phyloP scores from a whole-genome alignment of 2,797 vertebrate genomes.

The Anas bernieri region DNA sequence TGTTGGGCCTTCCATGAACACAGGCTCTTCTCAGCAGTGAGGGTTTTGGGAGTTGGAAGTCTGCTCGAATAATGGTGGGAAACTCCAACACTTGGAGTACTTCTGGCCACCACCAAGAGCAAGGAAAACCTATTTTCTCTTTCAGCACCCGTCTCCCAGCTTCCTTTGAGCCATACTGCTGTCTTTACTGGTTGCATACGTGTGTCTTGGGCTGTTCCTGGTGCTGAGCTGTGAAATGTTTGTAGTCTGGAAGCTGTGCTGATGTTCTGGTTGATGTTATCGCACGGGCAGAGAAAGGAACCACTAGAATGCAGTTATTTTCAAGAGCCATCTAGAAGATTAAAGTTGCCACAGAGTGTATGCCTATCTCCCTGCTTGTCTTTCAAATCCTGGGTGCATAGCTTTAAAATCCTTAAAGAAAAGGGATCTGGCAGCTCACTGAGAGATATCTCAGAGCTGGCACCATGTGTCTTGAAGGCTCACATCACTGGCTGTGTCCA shows the following conservation, averaged over 20 bases:
- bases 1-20: background rate
- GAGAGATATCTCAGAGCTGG: background rate
- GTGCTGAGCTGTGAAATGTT: background rate
- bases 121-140: background rate
- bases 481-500: background rate
- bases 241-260: background rate
- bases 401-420: conserved; percentile 43
- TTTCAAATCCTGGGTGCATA: background rate
- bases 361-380: background rate
- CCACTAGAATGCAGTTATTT: background rate
- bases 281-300: background rate
- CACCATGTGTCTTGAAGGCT: background rate
- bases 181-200: background rate
- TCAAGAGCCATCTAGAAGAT: background rate
- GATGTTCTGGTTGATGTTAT: background rate
- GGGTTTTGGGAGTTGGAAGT: background rate
- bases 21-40: background rate
- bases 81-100: background rate
- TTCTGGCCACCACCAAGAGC: background rate
- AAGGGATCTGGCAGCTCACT: background rate
- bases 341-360: background rate
- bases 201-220: background rate
- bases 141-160: background rate
- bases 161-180: background rate
- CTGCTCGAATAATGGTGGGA: background rate